Conservation (phyloP, 2,888 invertebrate species). For the Hirtodrosophila cameraria region DNA sequence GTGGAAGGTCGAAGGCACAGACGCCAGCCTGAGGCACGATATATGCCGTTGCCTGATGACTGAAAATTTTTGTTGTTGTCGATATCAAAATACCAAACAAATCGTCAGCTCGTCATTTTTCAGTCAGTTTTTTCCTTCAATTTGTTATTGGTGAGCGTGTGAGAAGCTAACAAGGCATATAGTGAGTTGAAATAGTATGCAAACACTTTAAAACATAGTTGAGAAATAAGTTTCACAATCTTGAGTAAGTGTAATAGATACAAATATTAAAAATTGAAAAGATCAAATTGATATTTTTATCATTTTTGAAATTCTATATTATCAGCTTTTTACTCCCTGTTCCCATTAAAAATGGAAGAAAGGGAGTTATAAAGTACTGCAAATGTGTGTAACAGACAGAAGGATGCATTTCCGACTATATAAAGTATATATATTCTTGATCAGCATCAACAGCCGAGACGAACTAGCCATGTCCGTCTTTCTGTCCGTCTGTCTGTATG, state of each 20-base stretch:
- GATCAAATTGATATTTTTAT: no score
- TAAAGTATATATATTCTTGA: no score
- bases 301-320: no score
- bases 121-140: slow-evolving; percentile 64
- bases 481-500: no score
- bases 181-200: slow-evolving; percentile 29
- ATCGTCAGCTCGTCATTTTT: slow-evolving; percentile 79
- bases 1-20: slow-evolving; percentile 18
- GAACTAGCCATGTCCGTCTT: no score
- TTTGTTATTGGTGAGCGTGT: slow-evolving; percentile 52
- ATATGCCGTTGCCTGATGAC: slow-evolving; percentile 23
- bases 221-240: no score
- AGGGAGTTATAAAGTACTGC: no score
- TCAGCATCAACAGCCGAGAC: no score
- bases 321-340: no score
- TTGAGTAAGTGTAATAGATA: background rate
- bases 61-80: slow-evolving; percentile 58
- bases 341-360: no score
- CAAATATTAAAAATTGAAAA: background rate
- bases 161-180: slow-evolving; percentile 37
- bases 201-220: background rate
- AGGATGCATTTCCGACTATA: no score
- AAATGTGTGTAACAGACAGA: no score
- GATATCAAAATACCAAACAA: slow-evolving; percentile 77
- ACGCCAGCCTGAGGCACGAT: slow-evolving; percentile 49